These are phyloP conservation scores for Chiloscyllium plagiosum DNA, from an alignment of 2,113 vertebrate genomes.

Conservation along the genomic window DNA sequence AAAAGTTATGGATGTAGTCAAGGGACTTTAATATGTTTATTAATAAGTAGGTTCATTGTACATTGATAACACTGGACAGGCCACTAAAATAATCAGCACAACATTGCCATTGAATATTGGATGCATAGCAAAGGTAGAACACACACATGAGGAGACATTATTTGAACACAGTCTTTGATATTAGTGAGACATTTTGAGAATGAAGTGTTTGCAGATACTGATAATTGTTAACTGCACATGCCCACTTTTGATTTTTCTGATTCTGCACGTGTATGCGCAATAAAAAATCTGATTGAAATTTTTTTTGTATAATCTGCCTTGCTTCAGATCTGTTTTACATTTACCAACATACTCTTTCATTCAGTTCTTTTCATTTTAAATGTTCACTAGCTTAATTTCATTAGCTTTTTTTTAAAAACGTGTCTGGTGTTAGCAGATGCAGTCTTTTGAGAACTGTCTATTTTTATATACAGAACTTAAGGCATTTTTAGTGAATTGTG, in stretches of 20 bases:
- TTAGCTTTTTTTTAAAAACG: no score
- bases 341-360: no score
- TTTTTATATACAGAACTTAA: neutral
- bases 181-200: neutral
- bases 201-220: no score
- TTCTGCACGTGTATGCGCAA: no score
- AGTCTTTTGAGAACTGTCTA: neutral
- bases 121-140: neutral
- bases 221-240: no score
- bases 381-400: no score
- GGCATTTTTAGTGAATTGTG: neutral
- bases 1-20: neutral
- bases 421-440: no score
- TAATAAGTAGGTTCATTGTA: neutral
- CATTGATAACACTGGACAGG: neutral
- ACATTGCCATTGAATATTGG: neutral
- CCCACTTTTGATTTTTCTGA: no score
- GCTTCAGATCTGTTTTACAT: no score
- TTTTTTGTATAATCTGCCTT: no score
- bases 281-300: no score
- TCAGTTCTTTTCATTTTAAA: no score
- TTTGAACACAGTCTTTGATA: neutral
- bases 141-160: neutral
- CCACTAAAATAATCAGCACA: neutral
- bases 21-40: neutral